Conservation (phyloP, 2,888 invertebrate species). For the Ashinkailepas kermadecensis region DNA sequence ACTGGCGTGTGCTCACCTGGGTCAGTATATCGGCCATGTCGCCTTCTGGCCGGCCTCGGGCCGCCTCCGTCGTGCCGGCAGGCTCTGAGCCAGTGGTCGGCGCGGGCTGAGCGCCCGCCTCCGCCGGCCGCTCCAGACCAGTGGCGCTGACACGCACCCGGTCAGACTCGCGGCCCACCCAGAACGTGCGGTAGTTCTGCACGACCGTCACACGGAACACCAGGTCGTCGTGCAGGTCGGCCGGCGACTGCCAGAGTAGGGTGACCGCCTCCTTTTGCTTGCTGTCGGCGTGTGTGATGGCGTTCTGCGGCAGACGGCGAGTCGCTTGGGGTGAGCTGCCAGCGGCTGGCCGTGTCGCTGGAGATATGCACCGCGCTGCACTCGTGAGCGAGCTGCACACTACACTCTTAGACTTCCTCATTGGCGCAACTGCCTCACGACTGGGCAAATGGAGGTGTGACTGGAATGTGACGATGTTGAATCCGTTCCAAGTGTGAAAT, state of each 20-base stretch:
- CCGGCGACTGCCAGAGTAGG: conserved; percentile 28
- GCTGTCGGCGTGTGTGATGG: conserved; percentile 28
- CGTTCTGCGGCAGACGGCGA: background rate
- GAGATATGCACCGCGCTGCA: no score
- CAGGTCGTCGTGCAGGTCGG: conserved; percentile 29
- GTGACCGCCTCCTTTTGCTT: conserved; percentile 26
- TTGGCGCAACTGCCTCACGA: no score
- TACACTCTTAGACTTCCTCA: no score
- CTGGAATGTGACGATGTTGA: no score
- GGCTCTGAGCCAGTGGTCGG: background rate
- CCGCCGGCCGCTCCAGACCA: background rate
- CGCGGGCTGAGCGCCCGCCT: background rate
- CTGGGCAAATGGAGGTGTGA: no score
- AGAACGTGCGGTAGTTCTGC: conserved; percentile 30
- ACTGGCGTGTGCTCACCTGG: background rate
- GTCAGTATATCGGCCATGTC: background rate
- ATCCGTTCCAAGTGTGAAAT: no score
- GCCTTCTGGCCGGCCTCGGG: no score
- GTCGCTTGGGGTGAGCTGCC: background rate
- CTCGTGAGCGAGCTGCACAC: no score
- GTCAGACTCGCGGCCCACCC: conserved; percentile 29
- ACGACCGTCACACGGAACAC: conserved; percentile 33
- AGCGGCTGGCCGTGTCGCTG: no score
- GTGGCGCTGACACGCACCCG: conserved; percentile 23
- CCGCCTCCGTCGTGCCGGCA: background rate